These are phyloP conservation scores for Chondrilla cf. caribensis DNA, from an alignment of 37 sponge, comb jelly and placozoan genomes.

Conservation along the genomic window DNA sequence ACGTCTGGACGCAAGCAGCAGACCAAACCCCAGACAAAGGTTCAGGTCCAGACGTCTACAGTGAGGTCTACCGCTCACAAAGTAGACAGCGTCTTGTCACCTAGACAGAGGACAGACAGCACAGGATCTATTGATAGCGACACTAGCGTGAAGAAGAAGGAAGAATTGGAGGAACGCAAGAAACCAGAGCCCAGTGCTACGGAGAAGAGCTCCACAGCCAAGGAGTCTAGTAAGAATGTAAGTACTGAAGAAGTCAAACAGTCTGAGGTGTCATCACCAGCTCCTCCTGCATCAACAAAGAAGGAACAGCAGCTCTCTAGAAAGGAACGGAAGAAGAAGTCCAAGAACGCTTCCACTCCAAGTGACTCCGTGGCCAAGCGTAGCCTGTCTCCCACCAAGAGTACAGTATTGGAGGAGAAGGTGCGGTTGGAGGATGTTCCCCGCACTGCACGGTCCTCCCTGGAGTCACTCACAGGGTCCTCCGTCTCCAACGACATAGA, in stretches of 20 bases:
- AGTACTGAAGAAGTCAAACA: too few relatives aligned
- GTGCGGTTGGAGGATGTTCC: not conserved
- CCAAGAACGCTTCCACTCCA: not conserved
- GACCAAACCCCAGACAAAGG: not conserved
- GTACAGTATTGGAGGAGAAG: too few relatives aligned
- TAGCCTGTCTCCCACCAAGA: too few relatives aligned
- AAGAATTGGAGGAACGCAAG: not conserved
- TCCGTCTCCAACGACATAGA: not conserved
- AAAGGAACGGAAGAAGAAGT: not conserved
- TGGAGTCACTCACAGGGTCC: not conserved
- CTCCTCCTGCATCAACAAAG: not conserved
- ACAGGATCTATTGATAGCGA: not conserved
- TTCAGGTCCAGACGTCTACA: not conserved
- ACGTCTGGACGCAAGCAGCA: constrained; percentile 13
- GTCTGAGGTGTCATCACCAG: not conserved
- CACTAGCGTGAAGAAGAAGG: not conserved
- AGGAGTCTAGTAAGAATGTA: too few relatives aligned
- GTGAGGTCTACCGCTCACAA: not conserved
- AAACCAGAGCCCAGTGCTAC: not conserved
- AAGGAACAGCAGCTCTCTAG: constrained; percentile 3
- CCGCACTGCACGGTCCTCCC: not conserved
- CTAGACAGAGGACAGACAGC: not conserved
- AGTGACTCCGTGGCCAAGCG: not conserved
- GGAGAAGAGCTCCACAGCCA: too few relatives aligned
- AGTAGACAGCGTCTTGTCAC: not conserved